Percentiles rank a stretch among this genome's conserved stretches.
Evolutionary conservation across 2,113 vertebrate species (phyloP).

Genomic region (Falcunculus frontatus): DNA sequence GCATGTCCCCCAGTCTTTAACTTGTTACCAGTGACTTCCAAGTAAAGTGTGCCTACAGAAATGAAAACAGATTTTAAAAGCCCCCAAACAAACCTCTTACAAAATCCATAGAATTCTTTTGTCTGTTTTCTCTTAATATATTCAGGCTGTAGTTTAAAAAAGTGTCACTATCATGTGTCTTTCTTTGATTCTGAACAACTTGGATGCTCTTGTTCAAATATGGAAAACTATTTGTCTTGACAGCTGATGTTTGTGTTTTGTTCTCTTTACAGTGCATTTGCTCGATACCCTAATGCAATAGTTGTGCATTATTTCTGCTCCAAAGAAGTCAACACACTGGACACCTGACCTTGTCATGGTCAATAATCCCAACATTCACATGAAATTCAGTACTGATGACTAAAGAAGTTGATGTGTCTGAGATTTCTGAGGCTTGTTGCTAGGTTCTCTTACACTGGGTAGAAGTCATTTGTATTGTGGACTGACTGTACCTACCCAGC

Average conservation of each 20-base stretch:
- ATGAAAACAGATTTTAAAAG: not conserved
- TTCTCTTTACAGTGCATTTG: slow-evolving; percentile 85
- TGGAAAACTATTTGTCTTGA: not conserved
- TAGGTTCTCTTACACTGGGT: not conserved
- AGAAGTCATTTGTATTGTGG: slow-evolving; percentile 25
- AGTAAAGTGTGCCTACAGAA: not conserved
- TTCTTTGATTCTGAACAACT: not conserved
- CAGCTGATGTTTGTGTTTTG: not conserved
- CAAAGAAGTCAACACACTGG: slow-evolving; percentile 87
- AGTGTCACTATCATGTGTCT: not conserved
- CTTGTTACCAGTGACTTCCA: not conserved
- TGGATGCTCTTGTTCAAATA: not conserved
- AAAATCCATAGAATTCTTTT: not conserved
- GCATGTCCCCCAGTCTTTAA: not conserved
- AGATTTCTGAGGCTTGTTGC: slow-evolving; percentile 4
- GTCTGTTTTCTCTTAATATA: not conserved
- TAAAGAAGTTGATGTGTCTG: not conserved
- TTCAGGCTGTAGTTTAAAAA: not conserved
- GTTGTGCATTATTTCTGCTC: slow-evolving; percentile 99
- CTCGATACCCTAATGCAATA: slow-evolving; percentile 93
- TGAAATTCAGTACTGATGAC: not conserved
- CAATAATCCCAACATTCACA: not conserved
- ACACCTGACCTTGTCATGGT: slow-evolving; percentile 73
- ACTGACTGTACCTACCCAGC: slow-evolving; percentile 5
- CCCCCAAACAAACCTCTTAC: not conserved